Conservation (phyloP, 1,140 invertebrate genomes). For the Micrasema longulum region DNA sequence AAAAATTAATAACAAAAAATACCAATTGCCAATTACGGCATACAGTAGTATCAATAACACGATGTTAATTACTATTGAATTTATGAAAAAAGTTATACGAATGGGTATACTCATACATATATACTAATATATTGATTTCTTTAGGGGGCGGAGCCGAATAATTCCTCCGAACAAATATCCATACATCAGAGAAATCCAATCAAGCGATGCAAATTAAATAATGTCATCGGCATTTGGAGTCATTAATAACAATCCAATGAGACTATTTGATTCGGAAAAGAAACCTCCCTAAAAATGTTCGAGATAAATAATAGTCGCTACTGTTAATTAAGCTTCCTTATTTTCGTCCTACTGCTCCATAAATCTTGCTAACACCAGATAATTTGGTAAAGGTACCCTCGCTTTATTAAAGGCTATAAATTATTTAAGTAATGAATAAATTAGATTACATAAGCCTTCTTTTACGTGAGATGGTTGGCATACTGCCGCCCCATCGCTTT, state of each 20-base stretch:
- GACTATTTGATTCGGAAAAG: neutral
- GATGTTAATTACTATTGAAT: too few species aligned
- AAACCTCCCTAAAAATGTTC: neutral
- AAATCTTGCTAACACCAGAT: constrained; percentile 54
- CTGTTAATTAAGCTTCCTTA: constrained; percentile 42
- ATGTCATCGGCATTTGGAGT: constrained; percentile 17
- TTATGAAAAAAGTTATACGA: too few species aligned
- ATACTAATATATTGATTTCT: too few species aligned
- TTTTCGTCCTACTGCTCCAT: constrained; percentile 21
- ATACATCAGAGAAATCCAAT: constrained; percentile 32
- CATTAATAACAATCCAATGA: constrained; percentile 13
- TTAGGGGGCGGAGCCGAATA: constrained; percentile 1
- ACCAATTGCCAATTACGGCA: too few species aligned
- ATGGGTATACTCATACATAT: too few species aligned
- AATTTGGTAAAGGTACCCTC: constrained; percentile 51
- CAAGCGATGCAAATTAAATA: constrained; percentile 27
- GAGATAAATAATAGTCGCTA: constrained; percentile 44
- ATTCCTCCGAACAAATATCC: constrained; percentile 26
- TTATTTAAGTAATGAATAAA: constrained; percentile 54
- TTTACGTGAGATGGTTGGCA: constrained; percentile 38
- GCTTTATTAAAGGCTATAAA: constrained; percentile 52
- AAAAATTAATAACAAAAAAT: too few species aligned
- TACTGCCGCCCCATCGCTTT: constrained; percentile 8
- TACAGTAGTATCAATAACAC: too few species aligned
- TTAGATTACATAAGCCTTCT: constrained; percentile 40